phyloP scores from a whole-genome alignment of 2,888 invertebrate genomes.

The Tuberolachnus salignus region DNA sequence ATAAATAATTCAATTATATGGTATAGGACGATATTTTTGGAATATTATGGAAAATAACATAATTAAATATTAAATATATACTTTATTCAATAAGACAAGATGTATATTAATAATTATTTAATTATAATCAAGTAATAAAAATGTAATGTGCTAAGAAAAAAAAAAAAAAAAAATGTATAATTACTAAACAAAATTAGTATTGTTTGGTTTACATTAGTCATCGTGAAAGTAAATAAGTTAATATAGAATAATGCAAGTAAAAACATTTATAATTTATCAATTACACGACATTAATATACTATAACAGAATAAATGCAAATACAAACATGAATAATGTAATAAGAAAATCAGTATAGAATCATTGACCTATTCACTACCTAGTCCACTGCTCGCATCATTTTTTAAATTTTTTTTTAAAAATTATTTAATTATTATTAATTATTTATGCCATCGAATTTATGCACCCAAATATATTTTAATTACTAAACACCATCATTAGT shows the following conservation, averaged over 20 bases:
- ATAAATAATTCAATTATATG: not conserved
- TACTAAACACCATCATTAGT: not conserved
- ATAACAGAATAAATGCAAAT: conserved; percentile 13
- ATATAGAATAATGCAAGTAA: not conserved
- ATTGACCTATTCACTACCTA: not conserved
- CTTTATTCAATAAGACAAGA: conserved; percentile 35
- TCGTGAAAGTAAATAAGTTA: conserved; percentile 1
- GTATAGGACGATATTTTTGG: conserved; percentile 27
- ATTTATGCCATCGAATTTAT: conserved; percentile 5
- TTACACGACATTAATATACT: conserved; percentile 17
- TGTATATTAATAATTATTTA: conserved; percentile 30
- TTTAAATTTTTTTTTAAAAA: conserved; percentile 2
- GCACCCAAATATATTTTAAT: conserved; percentile 32
- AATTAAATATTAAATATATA: conserved; percentile 6
- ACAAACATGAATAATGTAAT: conserved; percentile 15
- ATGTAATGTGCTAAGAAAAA: conserved; percentile 12
- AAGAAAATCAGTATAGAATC: conserved; percentile 13
- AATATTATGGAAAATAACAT: conserved; percentile 38
- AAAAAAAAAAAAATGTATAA: conserved; percentile 20
- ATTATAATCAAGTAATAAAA: conserved; percentile 43
- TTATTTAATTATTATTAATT: conserved; percentile 24
- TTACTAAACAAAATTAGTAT: conserved; percentile 3
- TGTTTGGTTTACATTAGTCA: conserved; percentile 28
- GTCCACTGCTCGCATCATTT: conserved; percentile 46
- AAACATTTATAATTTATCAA: conserved; percentile 15